Evolutionary conservation across 2,797 vertebrate genomes (phyloP), one percentile per base, ranked within the genome.

Genomic region (Aphelocoma californica): DNA sequence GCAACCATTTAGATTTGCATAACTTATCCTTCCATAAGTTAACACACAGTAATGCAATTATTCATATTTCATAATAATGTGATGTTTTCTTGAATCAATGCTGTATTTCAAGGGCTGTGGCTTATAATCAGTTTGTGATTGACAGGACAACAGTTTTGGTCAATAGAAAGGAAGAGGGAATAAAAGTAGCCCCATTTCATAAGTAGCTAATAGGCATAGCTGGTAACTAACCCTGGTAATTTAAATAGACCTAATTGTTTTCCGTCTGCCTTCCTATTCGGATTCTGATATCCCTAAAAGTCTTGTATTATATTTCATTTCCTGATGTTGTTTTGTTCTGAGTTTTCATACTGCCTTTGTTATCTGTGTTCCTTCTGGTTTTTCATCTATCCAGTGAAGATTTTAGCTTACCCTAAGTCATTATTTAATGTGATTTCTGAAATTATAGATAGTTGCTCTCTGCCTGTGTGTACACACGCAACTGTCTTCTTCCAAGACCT

Each of bases 381-480:
- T 45, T 83, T 69, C 58, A 40, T 40, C 47, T 71, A 8, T 40
- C 34, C 28, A 50, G 32, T 57, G 19, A 78, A 54, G 62, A 69
- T 75, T 81, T 36, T 42, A 9, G 17, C 45, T 88, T 69, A 34
- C 25, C 5, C 2, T 24, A 58, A 93, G 28, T 67, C 18, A 40
- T 62, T 50, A 72, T 45, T 38, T 44, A 44, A 53, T 73, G 12
- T 44, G 47, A 48, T 77, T 89, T 75, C 61, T 91, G 70, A 48
- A 91, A 62, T 65, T 16, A 15, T 0, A 64, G 40, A 2, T 77
- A 45, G 40, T 53, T 69, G 17, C 28, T 45, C 0, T 50, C 15
- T 71, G 14, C 24, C 36, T 7, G 25, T 40, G 38, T 2, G 0
- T 44, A 7, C 3, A 2, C 26, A 21, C 61, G 5, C 18, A 64